Evolutionary conservation across 2,888 invertebrate species (phyloP).

Genomic region (Andricus curvator): DNA sequence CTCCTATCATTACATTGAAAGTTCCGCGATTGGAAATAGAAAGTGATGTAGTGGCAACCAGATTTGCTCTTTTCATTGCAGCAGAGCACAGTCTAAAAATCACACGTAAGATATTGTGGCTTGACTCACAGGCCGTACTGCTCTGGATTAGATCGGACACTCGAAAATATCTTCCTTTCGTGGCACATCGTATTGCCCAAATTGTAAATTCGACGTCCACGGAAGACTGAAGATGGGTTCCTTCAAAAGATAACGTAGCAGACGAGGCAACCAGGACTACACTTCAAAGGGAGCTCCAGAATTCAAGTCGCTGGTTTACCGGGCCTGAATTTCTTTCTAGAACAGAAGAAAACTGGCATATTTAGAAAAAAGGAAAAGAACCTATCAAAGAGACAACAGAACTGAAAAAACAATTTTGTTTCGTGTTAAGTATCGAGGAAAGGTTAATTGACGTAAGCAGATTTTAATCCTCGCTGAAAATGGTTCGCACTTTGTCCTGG

Average conservation of each 20-base stretch:
- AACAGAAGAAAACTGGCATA: constrained; percentile 15
- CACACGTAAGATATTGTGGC: neutral
- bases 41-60: neutral
- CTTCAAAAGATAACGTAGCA: neutral
- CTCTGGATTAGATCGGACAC: too few relatives aligned
- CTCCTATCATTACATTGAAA: neutral
- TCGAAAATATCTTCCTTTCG: too few relatives aligned
- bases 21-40: neutral
- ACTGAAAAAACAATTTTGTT: too few relatives aligned
- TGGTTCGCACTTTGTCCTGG: neutral
- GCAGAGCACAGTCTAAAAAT: neutral
- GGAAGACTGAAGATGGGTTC: too few relatives aligned
- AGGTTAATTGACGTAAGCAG: too few relatives aligned
- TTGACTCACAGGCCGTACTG: neutral
- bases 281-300: too few relatives aligned
- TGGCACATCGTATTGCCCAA: too few relatives aligned
- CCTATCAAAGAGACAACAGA: neutral
- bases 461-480: neutral
- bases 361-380: neutral
- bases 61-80: neutral
- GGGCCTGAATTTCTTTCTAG: constrained; percentile 36
- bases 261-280: too few relatives aligned
- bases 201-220: too few relatives aligned
- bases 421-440: too few relatives aligned
- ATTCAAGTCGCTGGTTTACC: constrained; percentile 33